Evolutionary conservation across 2,113 vertebrate genomes (phyloP).

Genomic region (Echinops telfairi): DNA sequence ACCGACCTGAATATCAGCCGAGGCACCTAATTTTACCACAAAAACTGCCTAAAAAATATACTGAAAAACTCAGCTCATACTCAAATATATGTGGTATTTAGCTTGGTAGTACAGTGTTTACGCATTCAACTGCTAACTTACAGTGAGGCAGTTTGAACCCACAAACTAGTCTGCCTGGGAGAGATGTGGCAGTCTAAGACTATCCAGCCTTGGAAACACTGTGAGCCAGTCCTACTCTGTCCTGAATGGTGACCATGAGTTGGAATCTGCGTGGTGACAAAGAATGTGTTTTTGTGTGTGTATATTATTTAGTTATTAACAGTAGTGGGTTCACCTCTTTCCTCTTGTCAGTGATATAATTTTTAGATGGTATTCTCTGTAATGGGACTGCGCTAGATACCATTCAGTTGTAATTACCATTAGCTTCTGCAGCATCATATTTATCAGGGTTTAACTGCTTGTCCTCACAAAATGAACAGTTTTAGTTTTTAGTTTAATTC

Average conservation of each 20-base stretch:
- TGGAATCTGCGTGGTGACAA: neutral
- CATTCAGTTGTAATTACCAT: conserved; percentile 58
- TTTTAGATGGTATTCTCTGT: conserved; percentile 62
- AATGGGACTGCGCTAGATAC: conserved; percentile 11
- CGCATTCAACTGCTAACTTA: neutral
- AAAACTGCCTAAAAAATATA: neutral
- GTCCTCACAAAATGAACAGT: conserved; percentile 51
- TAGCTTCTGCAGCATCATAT: conserved; percentile 35
- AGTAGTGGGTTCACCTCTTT: neutral
- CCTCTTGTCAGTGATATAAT: conserved; percentile 22
- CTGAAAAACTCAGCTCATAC: neutral
- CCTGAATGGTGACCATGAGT: neutral
- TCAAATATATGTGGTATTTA: neutral
- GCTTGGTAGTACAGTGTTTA: neutral
- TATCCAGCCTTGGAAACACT: neutral
- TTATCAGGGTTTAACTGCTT: conserved; percentile 49
- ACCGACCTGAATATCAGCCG: no score
- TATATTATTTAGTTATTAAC: neutral
- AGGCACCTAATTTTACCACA: neutral
- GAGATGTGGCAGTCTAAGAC: neutral
- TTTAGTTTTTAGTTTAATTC: conserved; percentile 71
- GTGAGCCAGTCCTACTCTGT: neutral
- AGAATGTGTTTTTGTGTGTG: neutral
- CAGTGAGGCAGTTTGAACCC: neutral
- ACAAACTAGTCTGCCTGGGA: neutral